Conservation (phyloP, 2,888 invertebrate genomes). For the Folsomia candida region DNA sequence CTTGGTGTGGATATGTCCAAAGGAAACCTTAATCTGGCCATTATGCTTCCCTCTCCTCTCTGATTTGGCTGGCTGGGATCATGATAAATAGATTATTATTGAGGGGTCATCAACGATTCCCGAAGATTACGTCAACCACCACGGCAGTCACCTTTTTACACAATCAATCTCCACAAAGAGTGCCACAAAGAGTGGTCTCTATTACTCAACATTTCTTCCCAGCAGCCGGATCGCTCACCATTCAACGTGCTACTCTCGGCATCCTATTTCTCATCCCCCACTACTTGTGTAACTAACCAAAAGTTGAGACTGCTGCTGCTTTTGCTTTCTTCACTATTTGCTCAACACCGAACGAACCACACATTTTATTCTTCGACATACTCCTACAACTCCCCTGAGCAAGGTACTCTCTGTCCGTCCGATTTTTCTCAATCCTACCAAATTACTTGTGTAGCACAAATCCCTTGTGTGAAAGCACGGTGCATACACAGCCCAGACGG, state of each 20-base stretch:
- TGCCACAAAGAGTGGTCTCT: conserved; percentile 16
- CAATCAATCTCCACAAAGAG: conserved; percentile 20
- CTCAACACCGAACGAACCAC: conserved; percentile 13
- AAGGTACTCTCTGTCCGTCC: background rate
- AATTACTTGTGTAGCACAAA: background rate
- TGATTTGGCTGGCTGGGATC: conserved; percentile 3
- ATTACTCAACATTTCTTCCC: conserved; percentile 38
- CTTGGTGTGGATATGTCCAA: no score
- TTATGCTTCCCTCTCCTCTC: background rate
- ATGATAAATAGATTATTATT: conserved; percentile 51
- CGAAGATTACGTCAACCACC: conserved; percentile 47
- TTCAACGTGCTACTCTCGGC: background rate
- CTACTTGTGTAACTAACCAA: no score
- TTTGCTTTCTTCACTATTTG: conserved; percentile 5
- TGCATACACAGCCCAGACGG: no score
- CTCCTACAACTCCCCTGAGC: background rate
- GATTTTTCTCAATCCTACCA: background rate
- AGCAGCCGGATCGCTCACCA: background rate
- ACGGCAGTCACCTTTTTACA: conserved; percentile 19
- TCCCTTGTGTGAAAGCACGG: background rate
- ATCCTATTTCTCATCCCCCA: background rate
- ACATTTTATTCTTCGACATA: background rate
- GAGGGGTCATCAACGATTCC: conserved; percentile 50
- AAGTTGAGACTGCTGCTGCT: no score
- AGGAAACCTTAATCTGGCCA: conserved; percentile 1